Evolutionary conservation across 2,797 vertebrate genomes (phyloP).

Genomic region (Natrix natrix): DNA sequence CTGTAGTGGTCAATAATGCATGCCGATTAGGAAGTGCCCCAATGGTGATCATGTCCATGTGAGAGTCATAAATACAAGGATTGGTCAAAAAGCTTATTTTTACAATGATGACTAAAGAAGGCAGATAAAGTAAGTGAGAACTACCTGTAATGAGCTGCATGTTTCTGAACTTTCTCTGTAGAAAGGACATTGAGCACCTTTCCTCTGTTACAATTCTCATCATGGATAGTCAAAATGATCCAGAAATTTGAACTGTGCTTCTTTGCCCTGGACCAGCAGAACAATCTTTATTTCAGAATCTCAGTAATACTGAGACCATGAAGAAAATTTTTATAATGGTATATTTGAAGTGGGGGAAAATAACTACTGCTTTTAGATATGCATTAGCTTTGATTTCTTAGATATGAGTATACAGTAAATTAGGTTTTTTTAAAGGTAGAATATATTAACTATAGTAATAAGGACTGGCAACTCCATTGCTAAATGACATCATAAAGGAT

Average conservation of each 20-base stretch:
- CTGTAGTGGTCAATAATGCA: background rate
- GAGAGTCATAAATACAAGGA: background rate
- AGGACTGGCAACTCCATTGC: background rate
- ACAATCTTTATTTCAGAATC: background rate
- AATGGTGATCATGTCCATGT: background rate
- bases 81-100: background rate
- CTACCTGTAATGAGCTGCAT: background rate
- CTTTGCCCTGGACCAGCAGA: background rate
- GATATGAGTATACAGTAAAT: background rate
- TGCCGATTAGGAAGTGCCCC: background rate
- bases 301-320: background rate
- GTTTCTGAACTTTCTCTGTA: background rate
- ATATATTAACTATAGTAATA: background rate
- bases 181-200: background rate
- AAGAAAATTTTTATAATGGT: background rate
- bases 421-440: background rate
- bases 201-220: background rate
- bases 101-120: background rate
- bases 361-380: background rate
- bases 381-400: background rate
- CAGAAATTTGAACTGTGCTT: background rate
- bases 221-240: background rate
- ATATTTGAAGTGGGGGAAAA: background rate
- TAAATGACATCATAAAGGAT: background rate
- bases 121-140: background rate